Evolutionary conservation across 2,797 vertebrate species (phyloP).

Genomic region (Galaxias olidus): DNA sequence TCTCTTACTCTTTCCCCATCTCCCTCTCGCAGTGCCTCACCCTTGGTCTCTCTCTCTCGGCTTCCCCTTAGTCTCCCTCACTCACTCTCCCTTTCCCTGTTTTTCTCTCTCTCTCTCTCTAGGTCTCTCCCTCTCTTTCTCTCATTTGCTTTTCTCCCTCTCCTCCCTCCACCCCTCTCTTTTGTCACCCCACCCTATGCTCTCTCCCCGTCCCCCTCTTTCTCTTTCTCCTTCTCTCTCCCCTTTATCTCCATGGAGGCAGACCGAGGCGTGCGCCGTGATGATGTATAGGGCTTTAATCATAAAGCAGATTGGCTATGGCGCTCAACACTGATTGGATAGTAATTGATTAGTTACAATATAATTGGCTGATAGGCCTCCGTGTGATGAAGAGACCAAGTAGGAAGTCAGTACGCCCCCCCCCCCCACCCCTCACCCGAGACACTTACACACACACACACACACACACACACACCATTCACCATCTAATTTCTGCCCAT

Average conservation of each 20-base stretch:
- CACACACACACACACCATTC: neutral
- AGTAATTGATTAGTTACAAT: slow-evolving; percentile 73
- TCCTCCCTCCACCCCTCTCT: neutral
- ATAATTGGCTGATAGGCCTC: slow-evolving; percentile 62
- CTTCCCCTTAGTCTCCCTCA: neutral
- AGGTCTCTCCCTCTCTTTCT: neutral
- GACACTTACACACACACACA: no score
- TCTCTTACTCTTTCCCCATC: neutral
- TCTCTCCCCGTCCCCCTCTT: neutral
- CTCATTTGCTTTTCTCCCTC: neutral
- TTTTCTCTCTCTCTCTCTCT: neutral
- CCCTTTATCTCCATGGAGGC: slow-evolving; percentile 51
- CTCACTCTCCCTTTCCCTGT: neutral
- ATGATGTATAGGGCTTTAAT: slow-evolving; percentile 52
- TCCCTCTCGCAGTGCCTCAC: neutral
- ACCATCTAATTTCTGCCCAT: neutral
- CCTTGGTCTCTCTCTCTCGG: neutral
- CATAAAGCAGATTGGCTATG: slow-evolving; percentile 63
- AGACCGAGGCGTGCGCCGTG: slow-evolving; percentile 32
- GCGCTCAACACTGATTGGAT: slow-evolving; percentile 66
- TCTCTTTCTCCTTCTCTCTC: slow-evolving; percentile 1
- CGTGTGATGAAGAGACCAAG: slow-evolving; percentile 50
- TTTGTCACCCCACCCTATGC: neutral
- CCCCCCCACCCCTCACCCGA: no score
- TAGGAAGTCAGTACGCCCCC: neutral